Evolutionary conservation across 64 coral and sea anemone genomes (phyloP), one percentile per base, ranked within the genome.

Genomic region (Orbicella faveolata): DNA sequence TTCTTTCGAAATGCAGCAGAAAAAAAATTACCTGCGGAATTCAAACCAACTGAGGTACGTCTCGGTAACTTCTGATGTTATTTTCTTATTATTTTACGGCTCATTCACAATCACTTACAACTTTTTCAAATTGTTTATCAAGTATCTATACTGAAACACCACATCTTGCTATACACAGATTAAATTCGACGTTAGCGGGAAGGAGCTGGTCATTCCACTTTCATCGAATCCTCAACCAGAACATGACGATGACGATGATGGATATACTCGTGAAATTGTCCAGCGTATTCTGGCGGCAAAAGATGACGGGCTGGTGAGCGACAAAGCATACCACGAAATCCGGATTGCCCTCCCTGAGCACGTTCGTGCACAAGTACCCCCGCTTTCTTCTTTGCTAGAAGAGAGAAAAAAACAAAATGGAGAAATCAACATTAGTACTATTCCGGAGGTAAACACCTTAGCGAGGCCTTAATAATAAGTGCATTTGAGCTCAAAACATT

Each of bases 311-410:
- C 77, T 89, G 7, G 36, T 93, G 7, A 93, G 92, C 37, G 87
- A 93, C 7, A 73, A 89, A 75, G 79, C 86, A 20, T 93, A 89
- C 34, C 92, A 89, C 20, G 92, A 93, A 52, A 52, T 89, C 0
- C 14, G 62, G 62, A 64, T 64, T 5, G 62, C 62, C 15, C 62
- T 64, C 62, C 62, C 62, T 21, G 62, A 64, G 44, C 44, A 48
- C 7, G 44, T 6, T 48, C 44, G 44, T 48, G 44, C 44, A 48
- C 44, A 48, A 48, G 5, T 48, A 48, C 44, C 3, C 44, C 44
- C 5, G 5, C 44, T 48, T 48, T 48, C 44, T 0, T 48, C 44
- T 48, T 48, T 48, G 44, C 44, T 48, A 6, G 4, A 48, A 75
- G 44, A 48, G 44, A 48, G 3, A 48, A 48, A 48, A 48, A 48